Conservation (phyloP, 2,888 invertebrate genomes). For the Uloborus plumipes region DNA sequence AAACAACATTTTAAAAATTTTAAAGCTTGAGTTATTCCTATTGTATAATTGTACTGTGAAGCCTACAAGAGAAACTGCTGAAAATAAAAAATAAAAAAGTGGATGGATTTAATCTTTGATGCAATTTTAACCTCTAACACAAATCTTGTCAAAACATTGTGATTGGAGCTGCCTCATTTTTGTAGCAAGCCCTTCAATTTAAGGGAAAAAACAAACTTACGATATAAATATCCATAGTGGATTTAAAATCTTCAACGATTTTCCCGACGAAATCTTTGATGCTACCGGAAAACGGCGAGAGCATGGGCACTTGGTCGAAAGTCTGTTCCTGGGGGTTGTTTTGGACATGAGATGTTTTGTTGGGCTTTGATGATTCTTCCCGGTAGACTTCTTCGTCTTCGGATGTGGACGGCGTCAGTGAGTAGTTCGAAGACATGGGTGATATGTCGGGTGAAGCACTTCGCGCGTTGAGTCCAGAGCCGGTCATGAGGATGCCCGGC, state of each 20-base stretch:
- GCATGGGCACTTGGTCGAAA: slow-evolving; percentile 1
- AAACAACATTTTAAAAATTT: too few relatives aligned
- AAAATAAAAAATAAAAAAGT: too few relatives aligned
- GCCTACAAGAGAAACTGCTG: too few relatives aligned
- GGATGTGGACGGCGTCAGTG: slow-evolving; percentile 57
- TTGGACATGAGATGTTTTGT: neutral
- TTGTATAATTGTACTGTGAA: too few relatives aligned
- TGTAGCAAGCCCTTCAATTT: too few relatives aligned
- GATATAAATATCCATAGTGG: slow-evolving; percentile 17
- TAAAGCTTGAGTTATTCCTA: too few relatives aligned
- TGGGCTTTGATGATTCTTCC: neutral
- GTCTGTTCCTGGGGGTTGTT: neutral
- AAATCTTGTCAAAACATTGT: too few relatives aligned
- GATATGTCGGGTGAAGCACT: slow-evolving; percentile 37
- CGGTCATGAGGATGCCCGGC: slow-evolving; percentile 40
- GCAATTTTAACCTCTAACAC: too few relatives aligned
- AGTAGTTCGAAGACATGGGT: slow-evolving; percentile 57
- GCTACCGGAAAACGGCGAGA: slow-evolving; percentile 2
- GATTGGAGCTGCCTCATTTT: too few relatives aligned
- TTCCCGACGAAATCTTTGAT: slow-evolving; percentile 2
- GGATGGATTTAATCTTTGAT: too few relatives aligned
- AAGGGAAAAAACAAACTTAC: neutral
- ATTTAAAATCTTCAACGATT: slow-evolving; percentile 13
- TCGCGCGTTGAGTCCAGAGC: slow-evolving; percentile 18
- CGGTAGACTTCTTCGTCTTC: slow-evolving; percentile 28